Evolutionary conservation across 2,888 invertebrate genomes (phyloP).

Genomic region (Pogonocherus hispidulus): DNA sequence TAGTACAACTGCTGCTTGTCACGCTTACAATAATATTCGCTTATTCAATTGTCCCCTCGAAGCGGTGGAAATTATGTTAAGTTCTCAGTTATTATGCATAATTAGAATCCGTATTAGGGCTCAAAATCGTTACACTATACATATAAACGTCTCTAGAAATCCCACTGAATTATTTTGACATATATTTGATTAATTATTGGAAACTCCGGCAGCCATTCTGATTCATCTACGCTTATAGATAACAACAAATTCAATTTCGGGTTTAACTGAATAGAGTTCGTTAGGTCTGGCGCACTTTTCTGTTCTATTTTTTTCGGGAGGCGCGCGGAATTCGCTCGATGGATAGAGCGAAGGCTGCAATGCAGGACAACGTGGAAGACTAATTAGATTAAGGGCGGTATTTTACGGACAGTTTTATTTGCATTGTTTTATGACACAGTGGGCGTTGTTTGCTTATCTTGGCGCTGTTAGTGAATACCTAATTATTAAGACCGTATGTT

Average conservation of each 20-base stretch:
- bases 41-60: too few species aligned
- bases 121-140: not conserved
- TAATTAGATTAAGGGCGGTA: not conserved
- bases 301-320: constrained; percentile 40
- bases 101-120: not conserved
- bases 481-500: too few species aligned
- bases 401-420: not conserved
- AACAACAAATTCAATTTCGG: constrained; percentile 38
- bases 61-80: not conserved
- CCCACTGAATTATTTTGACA: not conserved
- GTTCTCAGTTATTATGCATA: not conserved
- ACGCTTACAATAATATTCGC: too few species aligned
- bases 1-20: too few species aligned
- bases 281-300: constrained; percentile 38
- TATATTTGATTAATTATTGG: not conserved
- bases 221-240: not conserved
- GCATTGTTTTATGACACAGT: not conserved
- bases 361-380: too few species aligned
- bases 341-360: too few species aligned
- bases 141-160: not conserved
- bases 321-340: constrained; percentile 41
- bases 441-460: not conserved
- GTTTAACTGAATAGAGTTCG: constrained; percentile 44
- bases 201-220: not conserved
- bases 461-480: not conserved